These are phyloP conservation scores for Eulemur coronatus DNA, from an alignment of 2,797 vertebrate species.

Conservation along the genomic window DNA sequence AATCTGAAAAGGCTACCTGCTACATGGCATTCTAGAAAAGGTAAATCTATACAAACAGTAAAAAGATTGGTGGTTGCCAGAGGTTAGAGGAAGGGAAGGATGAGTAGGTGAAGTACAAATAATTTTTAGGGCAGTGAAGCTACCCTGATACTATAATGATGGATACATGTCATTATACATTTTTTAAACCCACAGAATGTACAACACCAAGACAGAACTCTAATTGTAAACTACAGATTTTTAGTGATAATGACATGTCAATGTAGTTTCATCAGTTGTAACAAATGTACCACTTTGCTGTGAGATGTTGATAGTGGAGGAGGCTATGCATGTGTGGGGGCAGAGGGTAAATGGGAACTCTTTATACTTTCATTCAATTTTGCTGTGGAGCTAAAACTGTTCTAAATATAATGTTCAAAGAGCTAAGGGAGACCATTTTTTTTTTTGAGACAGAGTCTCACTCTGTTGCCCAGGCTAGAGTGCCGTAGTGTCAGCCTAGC, in stretches of 20 bases:
- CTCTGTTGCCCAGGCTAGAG: no score
- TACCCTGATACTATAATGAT: not conserved
- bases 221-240: not conserved
- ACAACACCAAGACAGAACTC: not conserved
- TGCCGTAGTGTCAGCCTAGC: no score
- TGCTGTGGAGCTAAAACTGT: not conserved
- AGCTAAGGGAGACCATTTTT: not conserved
- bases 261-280: not conserved
- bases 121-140: not conserved
- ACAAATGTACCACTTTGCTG: not conserved
- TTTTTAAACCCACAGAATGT: not conserved
- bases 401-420: not conserved
- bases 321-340: not conserved
- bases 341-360: not conserved
- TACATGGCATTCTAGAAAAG: not conserved
- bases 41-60: not conserved
- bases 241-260: not conserved
- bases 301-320: not conserved
- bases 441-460: no score
- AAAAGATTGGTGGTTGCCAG: not conserved
- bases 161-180: not conserved
- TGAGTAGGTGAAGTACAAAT: not conserved
- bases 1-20: not conserved
- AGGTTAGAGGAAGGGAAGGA: not conserved
- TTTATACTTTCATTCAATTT: not conserved